phyloP scores from a whole-genome alignment of 2,113 vertebrate genomes.

The Chionis minor region DNA sequence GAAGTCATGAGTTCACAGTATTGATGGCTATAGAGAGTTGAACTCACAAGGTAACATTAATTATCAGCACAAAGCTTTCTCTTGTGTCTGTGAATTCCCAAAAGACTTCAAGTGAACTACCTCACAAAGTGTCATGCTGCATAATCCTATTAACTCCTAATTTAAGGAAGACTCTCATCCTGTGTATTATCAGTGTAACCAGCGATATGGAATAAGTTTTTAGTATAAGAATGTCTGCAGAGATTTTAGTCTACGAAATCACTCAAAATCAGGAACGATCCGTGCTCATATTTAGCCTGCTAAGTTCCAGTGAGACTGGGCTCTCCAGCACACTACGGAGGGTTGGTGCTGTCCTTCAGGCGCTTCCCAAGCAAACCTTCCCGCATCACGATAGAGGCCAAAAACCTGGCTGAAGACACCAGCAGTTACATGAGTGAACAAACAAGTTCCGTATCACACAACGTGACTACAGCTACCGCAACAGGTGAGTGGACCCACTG shows the following conservation, averaged over 20 bases:
- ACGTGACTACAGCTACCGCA: background rate
- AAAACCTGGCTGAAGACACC: background rate
- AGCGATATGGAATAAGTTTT: background rate
- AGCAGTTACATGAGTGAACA: background rate
- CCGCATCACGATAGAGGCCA: fast-evolving
- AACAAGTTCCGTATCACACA: background rate
- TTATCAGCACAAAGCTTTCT: background rate
- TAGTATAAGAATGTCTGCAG: background rate
- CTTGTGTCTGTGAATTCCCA: background rate
- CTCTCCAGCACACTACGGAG: background rate
- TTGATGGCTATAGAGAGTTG: background rate
- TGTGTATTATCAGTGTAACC: fast-evolving
- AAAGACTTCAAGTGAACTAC: background rate
- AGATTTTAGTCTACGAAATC: background rate
- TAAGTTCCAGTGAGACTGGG: background rate
- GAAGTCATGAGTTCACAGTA: background rate
- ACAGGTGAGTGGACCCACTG: background rate
- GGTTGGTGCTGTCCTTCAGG: background rate
- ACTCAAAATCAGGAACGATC: background rate
- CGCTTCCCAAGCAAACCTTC: fast-evolving
- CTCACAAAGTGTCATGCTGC: background rate
- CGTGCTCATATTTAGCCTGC: background rate
- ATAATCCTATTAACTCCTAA: background rate
- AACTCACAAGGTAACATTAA: background rate
- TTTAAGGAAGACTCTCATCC: background rate